Base-by-base conservation (phyloP, 2,797 vertebrate genomes). In the Columba guinea region DNA sequence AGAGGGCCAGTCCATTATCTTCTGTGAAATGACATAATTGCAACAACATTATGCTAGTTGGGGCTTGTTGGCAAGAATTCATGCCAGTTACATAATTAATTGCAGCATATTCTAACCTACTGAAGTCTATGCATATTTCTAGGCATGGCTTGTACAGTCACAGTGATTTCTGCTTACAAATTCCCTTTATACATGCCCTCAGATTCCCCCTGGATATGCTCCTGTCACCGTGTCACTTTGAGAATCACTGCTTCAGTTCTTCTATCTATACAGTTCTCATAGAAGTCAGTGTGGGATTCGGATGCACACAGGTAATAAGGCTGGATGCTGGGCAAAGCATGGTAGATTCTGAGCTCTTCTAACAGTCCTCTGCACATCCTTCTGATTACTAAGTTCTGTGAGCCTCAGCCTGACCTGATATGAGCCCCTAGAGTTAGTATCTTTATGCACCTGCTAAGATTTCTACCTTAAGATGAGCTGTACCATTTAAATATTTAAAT, bases 41-140 rank as follows among this genome's bases (percentile, higher is more conserved):
- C 94, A 95, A 67, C 91, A 95, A 90, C 53, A 77, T 95, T 96
- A 92, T 95, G 87, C 88, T 93, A 71, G 90, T 30, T 93, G 68
- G 70, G 53, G 81, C 62, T 93, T 96, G 95, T 93, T 94, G 83
- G 83, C 93, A 92, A 92, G 90, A 85, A 92, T 93, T 95, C 90
- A 79, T 74, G 71, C 53, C 78, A 83, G 90, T 95, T 96, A 93
- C 78, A 92, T 97, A 97, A 95, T 95, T 93, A 75, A 95, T 95
- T 93, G 93, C 68, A 89, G 89, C 41, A 79, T 89, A 94, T 94
- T 90, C 87, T 96, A 94, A 94, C 90, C 74, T 85, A 52, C 80
- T 87, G 86, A 95, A 95, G 90, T 90, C 64, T 55, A 32, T 80
- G 86, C 90, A 62, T 94, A 89, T 94, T 89, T 94, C 94, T 87